Conservation (phyloP, 2,113 vertebrate genomes). For the Notarius quadriscutis region DNA sequence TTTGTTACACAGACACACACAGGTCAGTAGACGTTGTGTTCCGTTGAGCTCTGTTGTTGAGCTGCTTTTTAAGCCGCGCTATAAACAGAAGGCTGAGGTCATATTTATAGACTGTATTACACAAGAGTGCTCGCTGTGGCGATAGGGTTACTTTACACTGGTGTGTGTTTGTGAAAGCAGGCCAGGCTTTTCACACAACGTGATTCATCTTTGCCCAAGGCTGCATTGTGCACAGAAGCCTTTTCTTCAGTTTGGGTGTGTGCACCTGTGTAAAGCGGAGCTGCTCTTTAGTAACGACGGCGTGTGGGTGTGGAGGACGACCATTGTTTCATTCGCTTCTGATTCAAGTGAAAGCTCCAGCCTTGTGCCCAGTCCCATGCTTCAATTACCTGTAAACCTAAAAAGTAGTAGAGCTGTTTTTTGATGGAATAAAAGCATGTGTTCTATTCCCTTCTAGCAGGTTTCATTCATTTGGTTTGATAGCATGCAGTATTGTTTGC, state of each 20-base stretch:
- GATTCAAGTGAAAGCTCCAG: background rate
- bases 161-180: background rate
- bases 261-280: background rate
- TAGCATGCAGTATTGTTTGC: no score
- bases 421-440: no score
- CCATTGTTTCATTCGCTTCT: background rate
- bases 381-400: background rate
- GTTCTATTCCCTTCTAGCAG: no score
- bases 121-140: background rate
- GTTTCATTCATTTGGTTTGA: no score
- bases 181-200: conserved; percentile 1
- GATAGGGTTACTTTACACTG: background rate
- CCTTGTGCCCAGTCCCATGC: background rate
- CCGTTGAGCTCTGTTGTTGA: conserved; percentile 25
- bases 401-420: background rate
- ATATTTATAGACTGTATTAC: conserved; percentile 52
- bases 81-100: conserved; percentile 52
- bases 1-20: background rate
- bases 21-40: background rate
- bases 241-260: background rate
- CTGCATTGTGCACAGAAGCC: background rate
- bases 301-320: background rate
- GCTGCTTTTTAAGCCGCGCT: conserved; percentile 38
- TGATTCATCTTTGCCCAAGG: conserved; percentile 2
- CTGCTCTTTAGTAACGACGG: background rate